Evolutionary conservation across 2,888 invertebrate genomes (phyloP), one percentile per base, ranked within the genome.

Genomic region (Tipula confusa): DNA sequence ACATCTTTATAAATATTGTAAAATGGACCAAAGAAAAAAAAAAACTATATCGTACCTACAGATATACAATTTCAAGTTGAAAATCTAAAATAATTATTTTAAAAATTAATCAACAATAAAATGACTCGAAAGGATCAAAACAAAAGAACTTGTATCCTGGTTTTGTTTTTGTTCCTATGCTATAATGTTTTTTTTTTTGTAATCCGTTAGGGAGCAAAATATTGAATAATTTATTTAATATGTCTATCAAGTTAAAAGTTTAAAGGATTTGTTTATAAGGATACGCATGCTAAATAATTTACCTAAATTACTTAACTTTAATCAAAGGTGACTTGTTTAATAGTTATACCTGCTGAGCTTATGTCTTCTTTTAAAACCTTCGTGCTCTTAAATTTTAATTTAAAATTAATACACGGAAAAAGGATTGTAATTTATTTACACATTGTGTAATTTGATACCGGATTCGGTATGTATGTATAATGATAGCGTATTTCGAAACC

Each of bases 71-170:
- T n/a, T n/a, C n/a, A n/a, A 31, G 11, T 9, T 64, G 64, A 24
- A 24, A 24, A 24, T 64, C 11, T 24, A 64, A 24, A 64, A 7
- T 24, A 24, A 64, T 64, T 11, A 18, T 64, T 64, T 64, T 2
- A 64, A 64, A 64, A 64, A 64, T 64, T 64, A 64, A 64, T 64
- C 64, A 64, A 64, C 64, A 64, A 64, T 64, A 24, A 64, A 64
- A 64, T 64, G 64, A 24, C 24, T 64, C 64, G 24, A 64, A 43
- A 24, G 64, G 64, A 64, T 64, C 64, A 64, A 64, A 64, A 64
- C 64, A 64, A 24, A 48, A 48, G 48, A 48, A 48, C 18, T 18
- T 48, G 18, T 48, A 48, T 48, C 48, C 48, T 48, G 48, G 38
- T 9, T 48, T n/a, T n/a, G n/a, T n/a, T n/a, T n/a, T n/a, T n/a